Base-by-base conservation (phyloP, 1,140 invertebrate species). In the Idris sp. region DNA sequence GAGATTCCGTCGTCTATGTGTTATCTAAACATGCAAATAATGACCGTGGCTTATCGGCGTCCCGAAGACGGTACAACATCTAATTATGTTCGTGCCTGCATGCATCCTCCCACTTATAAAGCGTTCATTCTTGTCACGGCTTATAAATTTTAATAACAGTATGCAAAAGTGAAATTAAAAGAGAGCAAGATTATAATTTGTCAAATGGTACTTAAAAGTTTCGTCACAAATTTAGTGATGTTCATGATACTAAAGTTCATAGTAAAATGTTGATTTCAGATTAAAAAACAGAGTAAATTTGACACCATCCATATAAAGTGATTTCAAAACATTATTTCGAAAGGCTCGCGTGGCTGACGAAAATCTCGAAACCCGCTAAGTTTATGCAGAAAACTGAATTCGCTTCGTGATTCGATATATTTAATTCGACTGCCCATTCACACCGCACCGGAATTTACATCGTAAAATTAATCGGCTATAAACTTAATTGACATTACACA, bases 21-120 rank as follows among this genome's bases (percentile, higher is more conserved):
- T 82, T 87, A 86, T 87, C 85, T 86, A 84, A 87, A 86, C 86
- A 87, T 78, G 80, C 79, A 81, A 86, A 86, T 87, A 87, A 87
- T 83, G 84, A 84, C 77, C 79, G 40, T 28, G 48, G 26, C 78
- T 85, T 87, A 86, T 87, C 84, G 64, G 59, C 25, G 26, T 54
- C 46, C 35, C 56, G 76, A 80, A 76, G 76, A 76, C 56, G 76
- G 73, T 86, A 87, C 83, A 87, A 84, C 82, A 80, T 82, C 81
- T 85, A 87, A 86, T 87, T 86, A 85, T 80, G 76, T 84, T 79
- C 59, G 38, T 75, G 22, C 35, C 44, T 54, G 38, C 44, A 62
- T 61, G 75, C 67, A 54, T 76, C 68, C 59, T 67, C 68, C 58
- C 48, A 68, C 51, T 15, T 74, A 48, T 41, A 62, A 68, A 43